phyloP scores from a whole-genome alignment of 1,140 invertebrate species.

The Drosophila pseudoananassae region DNA sequence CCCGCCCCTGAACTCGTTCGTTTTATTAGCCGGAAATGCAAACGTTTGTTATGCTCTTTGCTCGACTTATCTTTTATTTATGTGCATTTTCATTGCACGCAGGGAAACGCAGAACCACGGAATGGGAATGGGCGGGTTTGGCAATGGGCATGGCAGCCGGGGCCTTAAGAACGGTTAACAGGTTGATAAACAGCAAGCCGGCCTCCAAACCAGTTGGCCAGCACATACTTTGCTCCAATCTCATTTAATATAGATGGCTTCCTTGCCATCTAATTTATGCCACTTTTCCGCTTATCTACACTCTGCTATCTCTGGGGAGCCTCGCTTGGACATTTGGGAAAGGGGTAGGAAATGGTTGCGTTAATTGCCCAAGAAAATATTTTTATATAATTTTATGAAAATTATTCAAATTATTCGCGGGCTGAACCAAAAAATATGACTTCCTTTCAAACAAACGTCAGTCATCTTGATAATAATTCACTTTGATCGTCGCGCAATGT shows the following conservation, averaged over 20 bases:
- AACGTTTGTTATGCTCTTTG: conserved; percentile 76
- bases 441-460: background rate
- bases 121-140: background rate
- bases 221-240: conserved; percentile 27
- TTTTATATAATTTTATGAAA: background rate
- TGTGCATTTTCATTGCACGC: conserved; percentile 47
- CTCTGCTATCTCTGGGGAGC: conserved; percentile 3
- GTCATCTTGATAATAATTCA: background rate
- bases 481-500: background rate
- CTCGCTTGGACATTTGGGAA: conserved; percentile 1
- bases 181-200: conserved; percentile 36
- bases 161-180: conserved; percentile 35
- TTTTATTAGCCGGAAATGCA: conserved; percentile 78
- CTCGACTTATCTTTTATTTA: conserved; percentile 69
- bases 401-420: background rate
- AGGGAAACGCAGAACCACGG: conserved; percentile 11
- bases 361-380: background rate
- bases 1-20: conserved; percentile 28
- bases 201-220: conserved; percentile 33
- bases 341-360: background rate
- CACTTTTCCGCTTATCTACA: conserved; percentile 18
- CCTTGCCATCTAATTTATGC: conserved; percentile 42
- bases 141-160: conserved; percentile 1
- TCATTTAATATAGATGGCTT: conserved; percentile 39
- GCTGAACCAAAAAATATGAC: background rate